phyloP scores from a whole-genome alignment of 2,888 invertebrate species.

The Catocala sponsa region DNA sequence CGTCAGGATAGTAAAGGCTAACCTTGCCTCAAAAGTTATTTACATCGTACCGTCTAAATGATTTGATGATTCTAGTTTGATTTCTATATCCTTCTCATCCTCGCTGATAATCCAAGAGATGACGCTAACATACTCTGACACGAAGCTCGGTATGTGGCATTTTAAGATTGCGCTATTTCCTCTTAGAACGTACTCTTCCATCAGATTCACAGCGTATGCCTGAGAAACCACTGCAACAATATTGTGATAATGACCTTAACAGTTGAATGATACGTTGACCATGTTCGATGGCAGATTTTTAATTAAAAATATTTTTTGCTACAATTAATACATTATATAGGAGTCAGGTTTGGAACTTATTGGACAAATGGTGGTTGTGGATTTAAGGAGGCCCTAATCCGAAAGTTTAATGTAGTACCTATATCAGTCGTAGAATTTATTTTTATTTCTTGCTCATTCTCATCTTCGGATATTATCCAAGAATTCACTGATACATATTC shows the following conservation, averaged over 20 bases:
- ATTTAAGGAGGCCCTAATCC: constrained; percentile 18
- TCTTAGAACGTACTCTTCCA: constrained; percentile 96
- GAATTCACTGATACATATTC: constrained; percentile 95
- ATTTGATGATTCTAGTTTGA: constrained; percentile 74
- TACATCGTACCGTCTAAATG: constrained; percentile 74
- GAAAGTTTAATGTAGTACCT: constrained; percentile 63
- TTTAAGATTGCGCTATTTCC: constrained; percentile 97
- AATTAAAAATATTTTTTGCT: no score
- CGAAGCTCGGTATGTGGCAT: constrained; percentile 97
- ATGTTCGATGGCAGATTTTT: no score
- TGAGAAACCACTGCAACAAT: constrained; percentile 95
- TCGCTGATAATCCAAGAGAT: constrained; percentile 95
- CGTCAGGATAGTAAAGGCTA: constrained; percentile 31
- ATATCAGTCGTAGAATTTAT: constrained; percentile 69
- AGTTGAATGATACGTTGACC: constrained; percentile 10
- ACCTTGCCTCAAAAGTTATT: constrained; percentile 37
- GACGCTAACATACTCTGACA: constrained; percentile 95
- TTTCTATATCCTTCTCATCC: constrained; percentile 84
- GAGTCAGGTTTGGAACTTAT: background rate
- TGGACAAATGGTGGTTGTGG: constrained; percentile 17
- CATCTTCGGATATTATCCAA: constrained; percentile 94
- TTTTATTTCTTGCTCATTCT: constrained; percentile 78
- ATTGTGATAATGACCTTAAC: constrained; percentile 33
- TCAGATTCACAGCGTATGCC: constrained; percentile 95
- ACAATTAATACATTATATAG: constrained; percentile 1